Base-by-base conservation (phyloP, 2,113 vertebrate genomes). In the Leptobrachium leishanense region DNA sequence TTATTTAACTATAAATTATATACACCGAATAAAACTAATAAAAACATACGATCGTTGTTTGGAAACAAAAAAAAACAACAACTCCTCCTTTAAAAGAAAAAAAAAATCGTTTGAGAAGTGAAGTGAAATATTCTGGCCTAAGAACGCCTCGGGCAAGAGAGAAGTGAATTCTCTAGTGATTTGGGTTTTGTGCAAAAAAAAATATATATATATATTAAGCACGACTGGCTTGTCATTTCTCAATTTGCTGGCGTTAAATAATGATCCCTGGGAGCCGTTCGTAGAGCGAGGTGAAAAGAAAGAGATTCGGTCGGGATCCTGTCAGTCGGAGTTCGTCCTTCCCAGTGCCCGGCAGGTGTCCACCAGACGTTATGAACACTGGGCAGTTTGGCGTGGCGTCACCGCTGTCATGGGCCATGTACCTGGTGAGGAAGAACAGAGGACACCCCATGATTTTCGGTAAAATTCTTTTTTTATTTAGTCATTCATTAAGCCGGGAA, bases 101-200 rank as follows among this genome's bases (percentile, higher is more conserved):
- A 79, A 72, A 53, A 89, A 91, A 92, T 89, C 88, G 91, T 90
- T 91, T 85, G 84, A 91, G 92, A 87, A 86, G 88, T 78, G 83
- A 90, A 93, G 92, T 90, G 92, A 92, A 89, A 95, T 92, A 91
- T 91, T 93, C 90, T 87, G 85, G 86, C 85, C 90, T 88, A 84
- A 87, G 87, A 89, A 86, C 67, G 95, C 95, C 96, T 59, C 77
- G 92, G 95, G 95, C 94, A 90, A 92, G 10, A 70, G 77, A 85
- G 84, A 86, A 83, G 89, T 82, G 78, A 85, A 87, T 86, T 94
- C 94, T 94, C 95, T 84, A 63, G 92, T 91, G 95, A 93, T 89
- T 90, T 90, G 85, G 89, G 89, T 92, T 50, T 91, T 91, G 88
- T 85, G 88, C 85, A 82, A 83, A 83, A 88, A 84, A 84, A 82